Conservation (phyloP, 2,113 vertebrate species). For the Elanus axillaris region DNA sequence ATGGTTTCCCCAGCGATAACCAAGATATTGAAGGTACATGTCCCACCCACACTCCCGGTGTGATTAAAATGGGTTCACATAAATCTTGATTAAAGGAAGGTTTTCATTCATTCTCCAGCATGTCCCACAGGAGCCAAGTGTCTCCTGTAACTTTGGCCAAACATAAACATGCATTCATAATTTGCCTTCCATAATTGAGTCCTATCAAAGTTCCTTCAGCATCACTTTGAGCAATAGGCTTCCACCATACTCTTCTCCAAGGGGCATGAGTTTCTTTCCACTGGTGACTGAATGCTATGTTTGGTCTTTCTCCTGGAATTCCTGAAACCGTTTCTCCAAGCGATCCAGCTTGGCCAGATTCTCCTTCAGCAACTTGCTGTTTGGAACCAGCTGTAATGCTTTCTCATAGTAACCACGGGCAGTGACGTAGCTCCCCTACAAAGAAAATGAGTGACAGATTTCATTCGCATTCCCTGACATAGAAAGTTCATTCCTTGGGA, state of each 20-base stretch:
- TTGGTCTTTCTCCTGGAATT: conserved; percentile 63
- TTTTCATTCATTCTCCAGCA: conserved; percentile 11
- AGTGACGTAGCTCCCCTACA: conserved; percentile 88
- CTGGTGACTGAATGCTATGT: background rate
- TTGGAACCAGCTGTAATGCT: conserved; percentile 86
- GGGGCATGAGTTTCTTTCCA: background rate
- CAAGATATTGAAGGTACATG: background rate
- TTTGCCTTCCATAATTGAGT: background rate
- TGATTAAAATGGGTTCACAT: background rate
- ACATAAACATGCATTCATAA: background rate
- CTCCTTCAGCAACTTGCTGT: conserved; percentile 90
- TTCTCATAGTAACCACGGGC: conserved; percentile 89
- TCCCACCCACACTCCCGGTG: background rate
- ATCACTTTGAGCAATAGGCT: background rate
- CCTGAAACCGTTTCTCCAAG: conserved; percentile 84
- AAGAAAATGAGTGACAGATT: background rate
- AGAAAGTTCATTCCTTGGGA: background rate
- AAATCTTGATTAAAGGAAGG: conserved; percentile 3
- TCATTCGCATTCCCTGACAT: background rate
- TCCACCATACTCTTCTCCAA: background rate
- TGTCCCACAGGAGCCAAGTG: background rate
- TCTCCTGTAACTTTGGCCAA: background rate
- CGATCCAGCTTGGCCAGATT: conserved; percentile 94
- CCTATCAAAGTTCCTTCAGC: background rate
- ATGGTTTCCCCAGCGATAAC: background rate